Evolutionary conservation across 2,797 vertebrate species (phyloP), one percentile per base, ranked within the genome.

Genomic region (Hemitrygon akajei): DNA sequence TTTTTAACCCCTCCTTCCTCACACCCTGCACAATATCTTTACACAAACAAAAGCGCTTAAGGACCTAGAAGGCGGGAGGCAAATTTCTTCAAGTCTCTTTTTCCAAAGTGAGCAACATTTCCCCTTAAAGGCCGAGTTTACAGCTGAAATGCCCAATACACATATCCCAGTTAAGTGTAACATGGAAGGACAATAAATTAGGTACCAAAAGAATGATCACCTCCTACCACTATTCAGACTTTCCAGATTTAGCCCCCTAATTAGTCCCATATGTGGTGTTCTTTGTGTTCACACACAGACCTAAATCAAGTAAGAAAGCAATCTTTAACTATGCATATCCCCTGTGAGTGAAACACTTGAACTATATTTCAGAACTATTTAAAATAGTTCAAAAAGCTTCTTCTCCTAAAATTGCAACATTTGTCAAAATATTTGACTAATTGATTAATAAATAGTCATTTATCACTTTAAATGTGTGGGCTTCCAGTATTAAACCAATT

Each of bases 391-490:
- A 76, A 76, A 91, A 91, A 75, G 71, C 71, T 93, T 93, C 91
- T 76, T n/a, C 47, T 47, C 40, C 14, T 75, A 47, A 71, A 93
- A 76, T 93, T 93, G 91, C 69, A 93, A 56, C 91, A 75, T 93
- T 93, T 93, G 91, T 93, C 91, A 75, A 76, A 60, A 93, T 93
- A 76, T 75, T 75, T 93, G 91, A 93, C 91, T 93, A 93, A 93
- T 93, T 93, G 71, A 93, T 93, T 93, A 76, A 93, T 75, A 93
- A 93, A 76, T 40, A 93, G 66, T 93, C 40, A 93, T 93, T 93
- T 93, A 93, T 93, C 91, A 93, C 91, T 93, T 93, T 76, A 93
- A 93, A 93, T 93, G 91, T 76, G 69, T 76, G 91, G 69, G 71
- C 91, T 75, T 93, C 37, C 91, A 93, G 40, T n/a, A 93, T 93